Percentiles rank a stretch among this genome's conserved stretches.
phyloP scores from a whole-genome alignment of 2,888 invertebrate genomes.

The Drosophila flavopinicola region DNA sequence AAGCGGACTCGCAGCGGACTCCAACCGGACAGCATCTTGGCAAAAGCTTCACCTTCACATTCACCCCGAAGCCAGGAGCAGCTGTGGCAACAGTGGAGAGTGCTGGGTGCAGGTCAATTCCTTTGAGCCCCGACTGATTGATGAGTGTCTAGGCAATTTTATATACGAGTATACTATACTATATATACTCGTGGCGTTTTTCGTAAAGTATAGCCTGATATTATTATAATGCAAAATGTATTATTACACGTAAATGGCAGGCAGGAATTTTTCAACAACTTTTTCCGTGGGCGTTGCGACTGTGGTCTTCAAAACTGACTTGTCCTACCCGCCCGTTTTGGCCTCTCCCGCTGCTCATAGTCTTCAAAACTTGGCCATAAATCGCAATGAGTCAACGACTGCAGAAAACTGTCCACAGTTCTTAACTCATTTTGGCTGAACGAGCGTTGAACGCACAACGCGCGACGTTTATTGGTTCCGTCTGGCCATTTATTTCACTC shows the following conservation, averaged over 20 bases:
- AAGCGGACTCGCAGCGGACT: constrained; percentile 21
- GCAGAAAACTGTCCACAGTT: constrained; percentile 74
- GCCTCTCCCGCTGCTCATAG: neutral
- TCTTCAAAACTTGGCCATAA: constrained; percentile 44
- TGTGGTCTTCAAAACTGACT: neutral
- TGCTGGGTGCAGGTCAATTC: constrained; percentile 72
- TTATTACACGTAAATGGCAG: constrained; percentile 66
- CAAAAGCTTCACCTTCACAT: constrained; percentile 45
- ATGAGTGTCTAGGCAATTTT: constrained; percentile 78
- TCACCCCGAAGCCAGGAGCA: constrained; percentile 50
- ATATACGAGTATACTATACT: constrained; percentile 28
- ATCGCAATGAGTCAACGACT: constrained; percentile 68
- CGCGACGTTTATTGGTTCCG: constrained; percentile 84
- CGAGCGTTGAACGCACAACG: constrained; percentile 66
- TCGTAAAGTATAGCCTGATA: constrained; percentile 62
- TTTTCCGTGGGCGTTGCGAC: constrained; percentile 43
- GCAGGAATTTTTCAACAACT: constrained; percentile 54
- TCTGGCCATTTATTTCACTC: constrained; percentile 84
- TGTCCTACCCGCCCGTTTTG: neutral
- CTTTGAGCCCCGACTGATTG: constrained; percentile 76
- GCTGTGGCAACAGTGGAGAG: constrained; percentile 13
- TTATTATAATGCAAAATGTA: constrained; percentile 72
- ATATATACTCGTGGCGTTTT: constrained; percentile 30
- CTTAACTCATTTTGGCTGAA: constrained; percentile 72
- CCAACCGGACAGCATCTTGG: constrained; percentile 6